Conservation (phyloP, 2,113 vertebrate genomes). For the Cyanoramphus novaezelandiae region DNA sequence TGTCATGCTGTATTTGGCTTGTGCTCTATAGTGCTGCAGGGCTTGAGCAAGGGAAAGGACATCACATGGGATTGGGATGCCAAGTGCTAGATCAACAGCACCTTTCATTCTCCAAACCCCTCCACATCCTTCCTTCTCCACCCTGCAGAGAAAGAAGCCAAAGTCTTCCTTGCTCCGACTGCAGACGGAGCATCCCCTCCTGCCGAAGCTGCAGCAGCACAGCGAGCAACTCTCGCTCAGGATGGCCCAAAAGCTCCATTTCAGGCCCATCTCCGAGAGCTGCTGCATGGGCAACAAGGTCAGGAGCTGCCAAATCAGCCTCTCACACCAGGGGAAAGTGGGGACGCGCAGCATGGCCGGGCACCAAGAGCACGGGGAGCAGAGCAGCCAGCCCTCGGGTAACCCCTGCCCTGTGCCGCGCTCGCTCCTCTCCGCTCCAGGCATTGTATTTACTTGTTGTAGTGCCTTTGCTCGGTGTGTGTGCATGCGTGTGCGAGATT, state of each 20-base stretch:
- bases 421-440: rapidly evolving
- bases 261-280: neutral
- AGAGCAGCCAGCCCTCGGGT: rapidly evolving
- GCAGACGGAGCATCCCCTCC: neutral
- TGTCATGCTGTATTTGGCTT: rapidly evolving
- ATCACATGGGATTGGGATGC: rapidly evolving
- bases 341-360: neutral
- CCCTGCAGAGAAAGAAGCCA: neutral
- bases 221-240: neutral
- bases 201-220: neutral
- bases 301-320: rapidly evolving
- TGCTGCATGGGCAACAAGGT: rapidly evolving
- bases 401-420: neutral
- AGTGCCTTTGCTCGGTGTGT: neutral
- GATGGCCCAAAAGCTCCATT: rapidly evolving
- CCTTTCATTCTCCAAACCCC: neutral
- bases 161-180: neutral
- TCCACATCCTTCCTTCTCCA: neutral
- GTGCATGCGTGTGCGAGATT: slow-evolving; percentile 46
- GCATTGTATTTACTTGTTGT: slow-evolving; percentile 19
- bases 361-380: rapidly evolving
- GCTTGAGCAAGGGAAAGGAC: neutral
- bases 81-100: neutral
- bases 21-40: rapidly evolving
- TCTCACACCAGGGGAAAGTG: rapidly evolving